A percentile compares a stretch with the other conserved stretches of the same genome.
These are phyloP conservation scores for Plebejus anna DNA, from an alignment of 2,888 invertebrate genomes.

Conservation along the genomic window DNA sequence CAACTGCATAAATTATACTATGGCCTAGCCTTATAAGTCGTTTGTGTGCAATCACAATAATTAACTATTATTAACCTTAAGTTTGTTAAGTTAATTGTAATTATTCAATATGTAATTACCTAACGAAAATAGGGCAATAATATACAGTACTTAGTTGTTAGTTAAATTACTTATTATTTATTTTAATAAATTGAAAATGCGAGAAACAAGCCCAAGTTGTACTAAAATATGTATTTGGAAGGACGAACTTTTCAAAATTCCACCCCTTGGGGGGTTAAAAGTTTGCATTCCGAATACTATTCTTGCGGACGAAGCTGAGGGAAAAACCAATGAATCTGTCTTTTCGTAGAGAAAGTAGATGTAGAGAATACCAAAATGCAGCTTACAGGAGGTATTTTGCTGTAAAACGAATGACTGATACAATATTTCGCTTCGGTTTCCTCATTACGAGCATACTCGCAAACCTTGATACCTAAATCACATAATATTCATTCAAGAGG, in stretches of 20 bases:
- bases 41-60: constrained; percentile 14
- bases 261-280: too few relatives aligned
- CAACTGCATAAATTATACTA: neutral
- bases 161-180: neutral
- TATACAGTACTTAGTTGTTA: neutral
- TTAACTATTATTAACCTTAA: constrained; percentile 16
- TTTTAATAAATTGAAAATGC: neutral
- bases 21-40: neutral
- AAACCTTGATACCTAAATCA: constrained; percentile 17
- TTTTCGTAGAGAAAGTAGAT: neutral
- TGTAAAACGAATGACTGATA: neutral
- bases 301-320: too few relatives aligned
- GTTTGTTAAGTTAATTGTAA: constrained; percentile 13
- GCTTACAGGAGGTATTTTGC: too few relatives aligned
- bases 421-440: neutral
- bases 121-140: neutral
- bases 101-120: neutral
- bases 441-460: neutral
- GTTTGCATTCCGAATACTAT: too few relatives aligned
- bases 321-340: neutral
- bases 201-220: neutral
- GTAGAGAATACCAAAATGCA: neutral
- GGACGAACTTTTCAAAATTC: too few relatives aligned
- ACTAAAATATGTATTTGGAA: too few relatives aligned
- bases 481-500: constrained; percentile 17